Percentiles rank a stretch among this genome's conserved stretches.
These are phyloP conservation scores for Dysdera silvatica DNA, from an alignment of 1,140 invertebrate species.

Conservation along the genomic window DNA sequence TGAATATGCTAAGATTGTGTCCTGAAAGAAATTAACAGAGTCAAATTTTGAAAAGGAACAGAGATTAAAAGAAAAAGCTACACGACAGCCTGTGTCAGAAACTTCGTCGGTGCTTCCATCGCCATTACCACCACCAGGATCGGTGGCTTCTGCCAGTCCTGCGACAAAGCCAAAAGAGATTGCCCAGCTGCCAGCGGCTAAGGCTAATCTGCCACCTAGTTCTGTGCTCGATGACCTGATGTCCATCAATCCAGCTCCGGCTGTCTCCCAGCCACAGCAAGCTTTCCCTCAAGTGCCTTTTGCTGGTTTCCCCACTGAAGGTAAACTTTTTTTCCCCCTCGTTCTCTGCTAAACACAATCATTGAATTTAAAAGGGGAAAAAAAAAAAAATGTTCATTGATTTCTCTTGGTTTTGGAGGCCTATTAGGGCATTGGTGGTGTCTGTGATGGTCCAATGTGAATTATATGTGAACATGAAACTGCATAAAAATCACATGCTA, in stretches of 20 bases:
- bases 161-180: conserved; percentile 8
- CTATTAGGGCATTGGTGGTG: not conserved
- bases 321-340: not conserved
- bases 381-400: too few species aligned
- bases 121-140: conserved; percentile 14
- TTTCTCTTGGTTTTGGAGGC: too few species aligned
- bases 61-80: conserved; percentile 12
- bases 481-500: not conserved
- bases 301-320: conserved; percentile 11
- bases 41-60: too few species aligned
- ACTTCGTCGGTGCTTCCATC: not conserved
- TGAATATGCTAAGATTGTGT: too few species aligned
- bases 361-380: too few species aligned
- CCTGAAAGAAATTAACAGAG: too few species aligned
- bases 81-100: not conserved
- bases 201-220: not conserved
- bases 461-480: not conserved
- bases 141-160: conserved; percentile 10
- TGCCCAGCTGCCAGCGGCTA: not conserved
- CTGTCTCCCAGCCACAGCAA: not conserved
- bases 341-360: not conserved
- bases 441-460: not conserved
- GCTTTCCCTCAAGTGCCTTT: conserved; percentile 23
- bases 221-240: conserved; percentile 16
- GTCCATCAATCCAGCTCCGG: conserved; percentile 12